Base-by-base conservation (phyloP, 2,113 vertebrate species). In the Gallinago media region DNA sequence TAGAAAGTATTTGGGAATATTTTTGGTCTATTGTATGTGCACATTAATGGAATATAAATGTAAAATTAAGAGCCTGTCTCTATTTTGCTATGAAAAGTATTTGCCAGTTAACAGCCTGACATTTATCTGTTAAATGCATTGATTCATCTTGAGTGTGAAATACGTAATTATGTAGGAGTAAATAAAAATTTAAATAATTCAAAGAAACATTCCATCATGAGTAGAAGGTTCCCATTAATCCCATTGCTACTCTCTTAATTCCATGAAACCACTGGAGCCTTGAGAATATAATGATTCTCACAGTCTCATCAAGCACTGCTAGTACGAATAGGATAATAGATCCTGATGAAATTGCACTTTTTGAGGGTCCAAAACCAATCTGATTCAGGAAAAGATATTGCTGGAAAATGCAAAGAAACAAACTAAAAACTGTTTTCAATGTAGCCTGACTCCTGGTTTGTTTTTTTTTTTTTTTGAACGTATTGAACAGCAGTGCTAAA, bases 121-220 rank as follows among this genome's bases (percentile, higher is more conserved):
- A 81, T 92, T 92, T 93, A 50, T 67, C 42, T 84, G 31, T 83
- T 79, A 46, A 86, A 81, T 73, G 44, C 9, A 26, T 91, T 94
- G 38, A 95, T 90, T 94, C 58, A 86, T 91, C 46, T 94, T 94
- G 73, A 94, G 56, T 95, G 22, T 58, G 54, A 89, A 86, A 92
- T 78, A 71, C 3, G 15, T 85, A 90, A 85, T 88, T 96, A 85
- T 66, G 58, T 74, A 86, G 70, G 38, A 85, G 25, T 88, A 96
- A 85, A 92, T 91, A 14, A 89, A 96, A 89, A 58, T 87, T 92
- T 97, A 95, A 97, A 97, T 93, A 95, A 92, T 68, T n/a, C 66
- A 91, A 78, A 89, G n/a, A 87, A 96, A 93, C 49, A 62, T 76
- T 68, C 12, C n/a, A 29, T 76, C 58, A 78, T 70, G 25, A 90